A percentile compares a stretch with the other conserved stretches of the same genome.
These are phyloP conservation scores for Heterocephalus glaber DNA, from an alignment of 2,113 vertebrate species.

Conservation along the genomic window DNA sequence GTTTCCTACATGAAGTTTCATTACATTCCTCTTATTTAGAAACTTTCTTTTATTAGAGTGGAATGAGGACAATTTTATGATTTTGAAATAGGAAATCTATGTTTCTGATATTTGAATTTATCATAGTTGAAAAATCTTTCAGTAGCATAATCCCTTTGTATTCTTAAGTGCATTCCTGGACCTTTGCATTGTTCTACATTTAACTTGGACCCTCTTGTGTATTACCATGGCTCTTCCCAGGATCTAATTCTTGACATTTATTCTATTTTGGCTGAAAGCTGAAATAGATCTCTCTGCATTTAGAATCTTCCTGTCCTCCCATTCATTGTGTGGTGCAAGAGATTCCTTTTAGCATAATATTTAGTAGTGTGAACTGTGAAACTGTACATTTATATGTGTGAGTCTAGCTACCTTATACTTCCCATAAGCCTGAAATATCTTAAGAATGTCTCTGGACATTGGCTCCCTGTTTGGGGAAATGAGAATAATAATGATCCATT, in stretches of 20 bases:
- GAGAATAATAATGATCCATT: neutral
- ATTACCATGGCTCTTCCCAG: neutral
- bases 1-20: neutral
- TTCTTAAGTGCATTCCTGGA: neutral
- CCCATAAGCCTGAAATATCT: neutral
- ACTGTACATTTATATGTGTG: neutral
- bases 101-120: neutral
- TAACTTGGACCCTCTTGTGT: neutral
- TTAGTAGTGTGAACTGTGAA: neutral
- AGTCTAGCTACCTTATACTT: neutral
- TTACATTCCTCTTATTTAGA: slow-evolving; percentile 2
- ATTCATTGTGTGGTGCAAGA: neutral
- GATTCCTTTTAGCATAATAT: neutral
- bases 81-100: neutral
- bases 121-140: neutral
- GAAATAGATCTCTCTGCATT: neutral
- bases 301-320: neutral
- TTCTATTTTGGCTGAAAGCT: neutral
- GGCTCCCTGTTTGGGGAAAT: neutral
- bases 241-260: neutral
- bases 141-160: neutral
- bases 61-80: neutral
- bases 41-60: neutral
- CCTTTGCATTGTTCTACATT: neutral
- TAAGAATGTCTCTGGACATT: neutral